A percentile compares a stretch with the other conserved stretches of the same genome.
Evolutionary conservation across 2,797 vertebrate species (phyloP).

Genomic region (Rhinella marina): DNA sequence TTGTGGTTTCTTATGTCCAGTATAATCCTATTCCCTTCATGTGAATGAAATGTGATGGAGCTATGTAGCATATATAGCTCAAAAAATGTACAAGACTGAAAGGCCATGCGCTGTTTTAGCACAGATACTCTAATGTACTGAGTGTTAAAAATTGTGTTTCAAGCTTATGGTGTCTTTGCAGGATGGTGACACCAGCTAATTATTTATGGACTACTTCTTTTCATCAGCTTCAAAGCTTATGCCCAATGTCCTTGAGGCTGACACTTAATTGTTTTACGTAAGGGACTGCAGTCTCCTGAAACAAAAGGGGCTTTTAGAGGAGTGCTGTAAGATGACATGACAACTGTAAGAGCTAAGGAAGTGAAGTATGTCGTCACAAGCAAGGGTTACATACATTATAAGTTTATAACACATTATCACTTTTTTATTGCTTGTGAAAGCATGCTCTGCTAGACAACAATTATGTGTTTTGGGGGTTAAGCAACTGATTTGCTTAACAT

Average conservation of each 20-base stretch:
- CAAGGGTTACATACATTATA: background rate
- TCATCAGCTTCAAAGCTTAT: background rate
- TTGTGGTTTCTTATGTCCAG: too few species aligned
- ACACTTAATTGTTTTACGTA: background rate
- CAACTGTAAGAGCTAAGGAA: background rate
- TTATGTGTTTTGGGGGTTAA: background rate
- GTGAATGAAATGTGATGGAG: background rate
- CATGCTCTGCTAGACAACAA: background rate
- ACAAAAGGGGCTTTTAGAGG: background rate
- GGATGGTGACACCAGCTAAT: background rate
- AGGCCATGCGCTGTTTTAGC: background rate
- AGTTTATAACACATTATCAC: background rate
- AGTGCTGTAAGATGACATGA: background rate
- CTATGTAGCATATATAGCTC: background rate
- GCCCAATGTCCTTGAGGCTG: background rate
- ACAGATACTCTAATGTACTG: background rate
- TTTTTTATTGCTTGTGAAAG: background rate
- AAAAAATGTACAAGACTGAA: background rate
- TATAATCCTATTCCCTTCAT: background rate
- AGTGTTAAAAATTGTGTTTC: background rate
- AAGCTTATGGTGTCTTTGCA: background rate
- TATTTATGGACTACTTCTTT: background rate
- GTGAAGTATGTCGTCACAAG: background rate
- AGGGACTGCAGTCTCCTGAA: background rate
- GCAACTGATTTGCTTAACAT: background rate